A percentile compares a stretch with the other conserved stretches of the same genome.
Evolutionary conservation across 2,797 vertebrate species (phyloP).

Genomic region (Siniperca undulata): DNA sequence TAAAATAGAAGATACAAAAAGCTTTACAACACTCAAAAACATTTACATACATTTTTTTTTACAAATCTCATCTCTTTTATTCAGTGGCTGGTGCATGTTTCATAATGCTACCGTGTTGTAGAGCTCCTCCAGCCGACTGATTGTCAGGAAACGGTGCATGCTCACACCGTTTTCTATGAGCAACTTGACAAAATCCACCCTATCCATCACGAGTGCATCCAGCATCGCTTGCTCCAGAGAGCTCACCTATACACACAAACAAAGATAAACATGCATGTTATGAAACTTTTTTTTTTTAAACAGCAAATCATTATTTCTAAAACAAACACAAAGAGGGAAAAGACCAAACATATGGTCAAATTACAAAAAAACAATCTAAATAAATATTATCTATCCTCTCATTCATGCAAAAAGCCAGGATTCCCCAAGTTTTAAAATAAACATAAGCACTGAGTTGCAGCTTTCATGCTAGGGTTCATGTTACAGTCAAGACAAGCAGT

Average conservation of each 20-base stretch:
- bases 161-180: conserved; percentile 99
- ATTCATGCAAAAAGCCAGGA: conserved; percentile 40
- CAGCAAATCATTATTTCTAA: conserved; percentile 49
- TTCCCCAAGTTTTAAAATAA: conserved; percentile 65
- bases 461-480: conserved; percentile 56
- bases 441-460: conserved; percentile 44
- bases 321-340: conserved; percentile 31
- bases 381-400: conserved; percentile 46
- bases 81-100: background rate
- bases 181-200: conserved; percentile 98
- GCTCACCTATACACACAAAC: conserved; percentile 88
- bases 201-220: conserved; percentile 98
- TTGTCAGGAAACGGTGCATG: conserved; percentile 99
- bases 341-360: conserved; percentile 21
- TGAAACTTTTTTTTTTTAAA: conserved; percentile 13
- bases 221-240: conserved; percentile 98
- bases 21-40: background rate
- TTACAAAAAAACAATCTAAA: conserved; percentile 31
- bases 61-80: background rate
- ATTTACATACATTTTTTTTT: background rate
- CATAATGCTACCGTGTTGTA: conserved; percentile 92
- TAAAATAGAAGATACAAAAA: conserved; percentile 69
- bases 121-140: conserved; percentile 96
- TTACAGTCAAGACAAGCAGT: conserved; percentile 70
- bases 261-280: conserved; percentile 31